phyloP scores from a whole-genome alignment of 2,888 invertebrate species.

The Torymus tubicola region DNA sequence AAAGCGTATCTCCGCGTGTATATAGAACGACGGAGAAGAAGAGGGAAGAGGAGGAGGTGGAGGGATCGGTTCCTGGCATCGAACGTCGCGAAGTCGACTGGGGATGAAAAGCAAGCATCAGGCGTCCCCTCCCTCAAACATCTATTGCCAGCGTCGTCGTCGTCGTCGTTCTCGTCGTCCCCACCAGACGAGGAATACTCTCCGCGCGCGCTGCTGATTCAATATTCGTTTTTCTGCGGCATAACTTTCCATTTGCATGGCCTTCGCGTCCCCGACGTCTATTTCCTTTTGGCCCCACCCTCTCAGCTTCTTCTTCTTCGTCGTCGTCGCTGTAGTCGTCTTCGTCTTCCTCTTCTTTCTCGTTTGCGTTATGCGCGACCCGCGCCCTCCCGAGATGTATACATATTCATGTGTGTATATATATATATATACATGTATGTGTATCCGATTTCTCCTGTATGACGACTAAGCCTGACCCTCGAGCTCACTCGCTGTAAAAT shows the following conservation, averaged over 20 bases:
- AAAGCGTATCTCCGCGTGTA: slow-evolving; percentile 58
- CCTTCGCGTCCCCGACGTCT: slow-evolving; percentile 59
- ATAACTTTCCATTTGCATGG: slow-evolving; percentile 75
- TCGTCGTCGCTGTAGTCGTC: too few relatives aligned
- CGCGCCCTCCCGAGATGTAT: neutral
- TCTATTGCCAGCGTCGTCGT: slow-evolving; percentile 47
- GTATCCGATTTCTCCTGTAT: slow-evolving; percentile 56
- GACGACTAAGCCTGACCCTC: slow-evolving; percentile 11
- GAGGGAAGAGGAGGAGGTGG: neutral
- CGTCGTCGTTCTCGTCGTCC: too few relatives aligned
- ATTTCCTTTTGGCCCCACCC: slow-evolving; percentile 54
- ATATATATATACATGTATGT: slow-evolving; percentile 4
- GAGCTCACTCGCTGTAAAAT: slow-evolving; percentile 45
- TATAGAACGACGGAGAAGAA: slow-evolving; percentile 40
- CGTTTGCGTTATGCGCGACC: slow-evolving; percentile 17
- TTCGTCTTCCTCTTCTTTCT: neutral
- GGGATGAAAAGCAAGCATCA: slow-evolving; percentile 71
- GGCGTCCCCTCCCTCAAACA: slow-evolving; percentile 56
- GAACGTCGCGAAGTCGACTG: slow-evolving; percentile 54
- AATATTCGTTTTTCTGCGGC: slow-evolving; percentile 74
- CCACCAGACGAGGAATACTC: slow-evolving; percentile 48
- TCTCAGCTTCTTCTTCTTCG: slow-evolving; percentile 21
- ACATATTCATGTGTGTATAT: slow-evolving; percentile 35
- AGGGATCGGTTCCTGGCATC: slow-evolving; percentile 61
- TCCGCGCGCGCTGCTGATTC: slow-evolving; percentile 69